These are phyloP conservation scores for Polietes domitor DNA, from an alignment of 2,888 invertebrate species.

Conservation along the genomic window DNA sequence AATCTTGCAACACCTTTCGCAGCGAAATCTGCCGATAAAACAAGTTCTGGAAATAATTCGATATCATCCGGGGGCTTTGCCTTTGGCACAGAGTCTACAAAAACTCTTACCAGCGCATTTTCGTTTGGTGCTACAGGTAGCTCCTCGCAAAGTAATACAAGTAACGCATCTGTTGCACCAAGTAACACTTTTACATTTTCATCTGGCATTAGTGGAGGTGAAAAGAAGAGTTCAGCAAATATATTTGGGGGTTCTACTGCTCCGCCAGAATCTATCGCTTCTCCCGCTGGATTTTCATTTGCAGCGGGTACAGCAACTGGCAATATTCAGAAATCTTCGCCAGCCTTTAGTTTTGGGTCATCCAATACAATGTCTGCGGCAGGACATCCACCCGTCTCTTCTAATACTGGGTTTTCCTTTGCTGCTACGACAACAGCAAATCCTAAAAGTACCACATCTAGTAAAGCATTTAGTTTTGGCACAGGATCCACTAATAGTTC, in stretches of 20 bases:
- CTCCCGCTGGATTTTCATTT: constrained; percentile 70
- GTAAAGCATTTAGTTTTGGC: constrained; percentile 72
- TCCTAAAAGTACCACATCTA: constrained; percentile 42
- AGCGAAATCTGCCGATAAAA: neutral
- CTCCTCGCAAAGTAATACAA: constrained; percentile 1
- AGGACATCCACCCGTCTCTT: constrained; percentile 25
- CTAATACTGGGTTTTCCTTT: constrained; percentile 70
- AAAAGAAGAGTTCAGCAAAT: constrained; percentile 61
- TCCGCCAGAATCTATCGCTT: constrained; percentile 55
- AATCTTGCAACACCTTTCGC: constrained; percentile 28
- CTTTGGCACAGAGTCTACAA: constrained; percentile 19
- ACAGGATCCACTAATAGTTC: neutral
- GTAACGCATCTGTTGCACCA: constrained; percentile 36
- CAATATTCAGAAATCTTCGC: neutral
- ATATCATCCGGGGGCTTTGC: constrained; percentile 48
- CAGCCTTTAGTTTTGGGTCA: constrained; percentile 67
- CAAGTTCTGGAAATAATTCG: neutral
- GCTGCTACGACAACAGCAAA: constrained; percentile 57
- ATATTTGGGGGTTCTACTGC: constrained; percentile 69
- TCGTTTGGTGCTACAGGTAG: constrained; percentile 43
- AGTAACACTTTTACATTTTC: constrained; percentile 72
- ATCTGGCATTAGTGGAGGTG: constrained; percentile 36
- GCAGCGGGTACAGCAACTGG: constrained; percentile 25
- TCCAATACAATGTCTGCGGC: constrained; percentile 16
- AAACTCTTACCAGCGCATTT: constrained; percentile 12